Evolutionary conservation across 1,140 invertebrate species (phyloP).

Genomic region (Trachelipus rathkii): DNA sequence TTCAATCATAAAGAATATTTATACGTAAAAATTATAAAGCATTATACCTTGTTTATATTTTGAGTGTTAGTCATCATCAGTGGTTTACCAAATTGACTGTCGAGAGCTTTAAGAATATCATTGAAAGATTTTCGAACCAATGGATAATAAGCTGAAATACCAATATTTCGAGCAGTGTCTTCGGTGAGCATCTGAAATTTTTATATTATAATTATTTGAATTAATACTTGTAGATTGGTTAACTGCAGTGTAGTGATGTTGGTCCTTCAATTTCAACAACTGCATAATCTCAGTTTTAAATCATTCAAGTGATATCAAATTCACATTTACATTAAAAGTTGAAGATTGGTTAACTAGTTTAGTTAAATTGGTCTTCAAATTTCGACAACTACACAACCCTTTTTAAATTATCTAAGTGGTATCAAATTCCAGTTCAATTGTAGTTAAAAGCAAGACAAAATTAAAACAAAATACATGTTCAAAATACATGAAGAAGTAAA

Average conservation of each 20-base stretch:
- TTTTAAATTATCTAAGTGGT: too few relatives aligned
- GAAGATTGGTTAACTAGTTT: too few relatives aligned
- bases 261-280: too few relatives aligned
- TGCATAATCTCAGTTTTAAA: too few relatives aligned
- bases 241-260: too few relatives aligned
- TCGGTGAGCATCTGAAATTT: conserved; percentile 73
- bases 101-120: conserved; percentile 90
- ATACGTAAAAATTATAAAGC: too few relatives aligned
- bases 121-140: conserved; percentile 93
- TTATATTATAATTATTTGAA: neutral
- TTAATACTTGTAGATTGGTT: neutral
- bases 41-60: conserved; percentile 77
- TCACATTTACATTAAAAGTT: neutral
- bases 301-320: too few relatives aligned
- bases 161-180: conserved; percentile 89
- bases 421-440: neutral
- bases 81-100: conserved; percentile 90
- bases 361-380: too few relatives aligned
- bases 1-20: too few relatives aligned
- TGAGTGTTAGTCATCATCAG: conserved; percentile 93
- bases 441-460: neutral
- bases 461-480: neutral
- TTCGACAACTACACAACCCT: too few relatives aligned
- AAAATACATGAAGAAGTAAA: neutral
- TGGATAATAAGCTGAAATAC: conserved; percentile 92